These are phyloP conservation scores for Alectoris magna DNA, from an alignment of 2,797 vertebrate species.

Conservation along the genomic window DNA sequence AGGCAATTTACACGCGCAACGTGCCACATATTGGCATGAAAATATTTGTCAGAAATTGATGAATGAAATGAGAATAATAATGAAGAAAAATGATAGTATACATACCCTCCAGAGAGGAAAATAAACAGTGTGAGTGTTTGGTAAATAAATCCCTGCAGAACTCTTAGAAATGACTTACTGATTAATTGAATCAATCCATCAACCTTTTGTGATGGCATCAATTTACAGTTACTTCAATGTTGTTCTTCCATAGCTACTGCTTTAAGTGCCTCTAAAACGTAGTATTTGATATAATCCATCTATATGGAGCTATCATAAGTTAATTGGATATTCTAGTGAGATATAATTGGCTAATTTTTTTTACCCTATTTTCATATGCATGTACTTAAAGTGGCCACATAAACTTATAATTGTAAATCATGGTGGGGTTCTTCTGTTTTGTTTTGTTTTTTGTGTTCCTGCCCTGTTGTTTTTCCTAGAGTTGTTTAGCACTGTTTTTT, in stretches of 20 bases:
- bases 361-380: background rate
- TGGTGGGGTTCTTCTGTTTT: background rate
- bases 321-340: background rate
- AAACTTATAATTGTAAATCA: background rate
- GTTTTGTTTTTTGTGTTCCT: background rate
- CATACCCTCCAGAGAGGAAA: constrained; percentile 38
- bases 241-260: constrained; percentile 21
- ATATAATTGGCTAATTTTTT: background rate
- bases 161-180: constrained; percentile 73
- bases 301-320: background rate
- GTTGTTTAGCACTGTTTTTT: background rate
- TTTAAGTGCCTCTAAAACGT: constrained; percentile 59
- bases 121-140: constrained; percentile 65
- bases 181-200: constrained; percentile 82
- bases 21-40: constrained; percentile 31
- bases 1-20: constrained; percentile 23
- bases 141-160: constrained; percentile 75
- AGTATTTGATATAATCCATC: background rate
- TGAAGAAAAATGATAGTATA: constrained; percentile 77
- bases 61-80: constrained; percentile 73
- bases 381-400: background rate
- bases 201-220: constrained; percentile 72
- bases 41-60: constrained; percentile 62
- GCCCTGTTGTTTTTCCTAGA: background rate
- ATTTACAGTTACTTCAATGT: constrained; percentile 62